Evolutionary conservation across 92 coral and sea anemone genomes (phyloP), one percentile per base, ranked within the genome.

Genomic region (Pocillopora grandis): DNA sequence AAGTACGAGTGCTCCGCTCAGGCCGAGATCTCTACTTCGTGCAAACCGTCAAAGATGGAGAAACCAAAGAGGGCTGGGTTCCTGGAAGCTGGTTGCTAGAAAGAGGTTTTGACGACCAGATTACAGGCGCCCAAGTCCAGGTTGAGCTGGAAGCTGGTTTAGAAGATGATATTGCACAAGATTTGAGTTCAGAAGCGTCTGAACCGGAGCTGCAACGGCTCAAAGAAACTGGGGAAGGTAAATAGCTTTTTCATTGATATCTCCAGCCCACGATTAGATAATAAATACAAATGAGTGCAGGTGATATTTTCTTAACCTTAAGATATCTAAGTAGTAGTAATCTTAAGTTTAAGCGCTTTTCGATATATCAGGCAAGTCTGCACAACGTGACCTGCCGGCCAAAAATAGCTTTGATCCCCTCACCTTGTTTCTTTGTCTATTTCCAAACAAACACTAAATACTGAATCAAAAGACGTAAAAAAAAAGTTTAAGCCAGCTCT

Each of bases 21-120:
- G 98, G 98, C 65, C 90, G 90, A 72, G 98, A 94, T 84, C 98
- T 94, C 58, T 94, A 89, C 88, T 94, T 94, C 79, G 98, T 94
- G 23, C 98, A 94, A 83, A 94, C 98, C 37, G 87, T 89, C 36
- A 87, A 90, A 36, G 90, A 87, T 62, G 91, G 89, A 62, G 69
- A 85, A 23, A 76, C 87, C 64, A 91, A 89, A 76, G 98, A 94
- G 63, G 98, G 98, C 66, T 94, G 98, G 98, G 93, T 94, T 23
- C 98, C 98, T 65, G 98, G 90, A 31, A 52, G 95, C 49, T 94
- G 98, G 98, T 85, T 94, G 73, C 88, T 90, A 20, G 83, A 90
- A 27, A 90, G 90, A 77, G 98, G 92, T 19, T 88, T 83, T 60
- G 79, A 86, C 14, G 78, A 80, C 23, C 84, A 83, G 75, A 83